A percentile compares a stretch with the other conserved stretches of the same genome.
phyloP scores from a whole-genome alignment of 2,113 vertebrate species.

The Siniperca knerii region DNA sequence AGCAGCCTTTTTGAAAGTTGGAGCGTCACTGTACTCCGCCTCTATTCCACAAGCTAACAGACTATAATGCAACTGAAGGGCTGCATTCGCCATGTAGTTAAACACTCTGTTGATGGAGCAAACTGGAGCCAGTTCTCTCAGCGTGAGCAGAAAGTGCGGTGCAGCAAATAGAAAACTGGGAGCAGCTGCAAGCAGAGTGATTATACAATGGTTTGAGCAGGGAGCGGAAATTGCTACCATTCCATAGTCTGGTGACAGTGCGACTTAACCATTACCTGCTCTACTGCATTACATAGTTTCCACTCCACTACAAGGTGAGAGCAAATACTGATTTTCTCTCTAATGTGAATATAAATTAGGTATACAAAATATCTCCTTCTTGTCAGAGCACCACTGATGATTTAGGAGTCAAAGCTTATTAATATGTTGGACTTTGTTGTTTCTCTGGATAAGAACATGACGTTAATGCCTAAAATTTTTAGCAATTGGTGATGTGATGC shows the following conservation, averaged over 20 bases:
- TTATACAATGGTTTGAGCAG: slow-evolving; percentile 19
- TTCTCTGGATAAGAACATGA: not conserved
- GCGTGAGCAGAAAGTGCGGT: not conserved
- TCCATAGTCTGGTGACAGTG: slow-evolving; percentile 5
- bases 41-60: not conserved
- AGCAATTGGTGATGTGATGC: not conserved
- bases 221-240: slow-evolving; percentile 14
- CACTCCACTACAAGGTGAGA: not conserved
- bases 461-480: not conserved
- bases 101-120: slow-evolving; percentile 19
- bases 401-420: not conserved
- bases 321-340: slow-evolving; percentile 5
- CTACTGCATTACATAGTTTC: not conserved
- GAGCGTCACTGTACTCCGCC: not conserved
- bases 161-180: slow-evolving; percentile 25
- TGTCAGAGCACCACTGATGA: not conserved
- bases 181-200: not conserved
- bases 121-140: slow-evolving; percentile 23
- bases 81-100: not conserved
- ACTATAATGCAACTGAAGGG: slow-evolving; percentile 43
- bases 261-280: not conserved
- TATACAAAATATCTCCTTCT: not conserved
- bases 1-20: slow-evolving; percentile 17
- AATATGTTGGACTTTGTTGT: not conserved
- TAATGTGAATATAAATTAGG: not conserved